A percentile compares a stretch with the other conserved stretches of the same genome.
Conservation (phyloP, 2,113 vertebrate genomes). For the Myotis lucifugus region DNA sequence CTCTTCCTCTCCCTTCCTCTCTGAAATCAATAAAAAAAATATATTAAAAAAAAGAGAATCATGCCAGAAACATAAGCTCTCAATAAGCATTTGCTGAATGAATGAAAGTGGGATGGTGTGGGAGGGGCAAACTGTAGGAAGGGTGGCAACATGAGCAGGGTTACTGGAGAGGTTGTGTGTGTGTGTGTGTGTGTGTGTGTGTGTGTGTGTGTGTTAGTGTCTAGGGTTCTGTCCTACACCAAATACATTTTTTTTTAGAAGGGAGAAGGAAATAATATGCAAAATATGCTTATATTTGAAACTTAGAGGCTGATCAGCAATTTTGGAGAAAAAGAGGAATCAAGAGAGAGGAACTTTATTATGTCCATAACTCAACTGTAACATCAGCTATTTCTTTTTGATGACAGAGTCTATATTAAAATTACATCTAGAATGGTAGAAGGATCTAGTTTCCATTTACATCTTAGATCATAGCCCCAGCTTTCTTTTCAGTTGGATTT, state of each 20-base stretch:
- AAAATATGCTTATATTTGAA: not conserved
- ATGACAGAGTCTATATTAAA: constrained; percentile 12
- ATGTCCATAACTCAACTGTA: not conserved
- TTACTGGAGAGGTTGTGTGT: not conserved
- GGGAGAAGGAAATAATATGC: not conserved
- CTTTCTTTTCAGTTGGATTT: not conserved
- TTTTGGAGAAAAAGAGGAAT: constrained; percentile 60
- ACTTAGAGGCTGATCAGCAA: constrained; percentile 30
- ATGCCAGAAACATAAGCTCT: not conserved
- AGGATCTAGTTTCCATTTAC: not conserved
- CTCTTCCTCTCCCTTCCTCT: no score
- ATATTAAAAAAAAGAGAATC: not conserved
- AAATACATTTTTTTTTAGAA: not conserved
- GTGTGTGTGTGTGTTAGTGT: not conserved
- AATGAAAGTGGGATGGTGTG: not conserved
- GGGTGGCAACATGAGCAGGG: not conserved
- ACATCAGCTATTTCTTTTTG: constrained; percentile 31
- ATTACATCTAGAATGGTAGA: not conserved
- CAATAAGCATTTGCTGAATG: not conserved
- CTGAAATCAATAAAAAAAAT: no score
- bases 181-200: not conserved
- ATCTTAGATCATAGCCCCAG: not conserved
- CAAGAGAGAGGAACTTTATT: constrained; percentile 16
- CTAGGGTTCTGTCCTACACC: not conserved
- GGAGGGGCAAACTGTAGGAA: not conserved